These are phyloP conservation scores for Phataginus tetradactyla DNA, from an alignment of 2,797 vertebrate species.

Conservation along the genomic window DNA sequence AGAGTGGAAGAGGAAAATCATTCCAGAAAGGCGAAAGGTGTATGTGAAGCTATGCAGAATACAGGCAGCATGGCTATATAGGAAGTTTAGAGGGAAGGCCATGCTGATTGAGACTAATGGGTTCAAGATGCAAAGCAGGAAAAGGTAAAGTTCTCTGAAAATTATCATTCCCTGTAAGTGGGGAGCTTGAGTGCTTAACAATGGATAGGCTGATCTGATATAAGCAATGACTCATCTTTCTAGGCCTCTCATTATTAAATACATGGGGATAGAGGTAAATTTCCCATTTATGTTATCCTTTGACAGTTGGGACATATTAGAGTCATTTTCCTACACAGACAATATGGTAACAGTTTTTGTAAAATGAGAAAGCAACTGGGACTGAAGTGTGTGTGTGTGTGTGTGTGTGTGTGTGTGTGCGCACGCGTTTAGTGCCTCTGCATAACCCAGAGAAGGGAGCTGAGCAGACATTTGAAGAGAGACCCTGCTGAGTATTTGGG, in stretches of 20 bases:
- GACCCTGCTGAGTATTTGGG: not conserved
- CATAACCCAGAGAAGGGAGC: not conserved
- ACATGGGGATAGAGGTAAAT: not conserved
- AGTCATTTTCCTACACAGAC: not conserved
- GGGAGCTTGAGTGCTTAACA: not conserved
- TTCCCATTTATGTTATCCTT: not conserved
- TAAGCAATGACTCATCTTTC: not conserved
- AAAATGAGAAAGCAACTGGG: not conserved
- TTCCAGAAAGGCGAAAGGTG: not conserved
- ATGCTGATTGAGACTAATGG: not conserved
- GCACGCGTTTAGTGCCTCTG: not conserved
- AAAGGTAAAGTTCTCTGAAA: not conserved
- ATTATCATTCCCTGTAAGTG: not conserved
- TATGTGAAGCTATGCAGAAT: not conserved
- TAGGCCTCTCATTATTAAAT: not conserved
- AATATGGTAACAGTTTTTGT: not conserved
- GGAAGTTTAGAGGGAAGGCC: not conserved
- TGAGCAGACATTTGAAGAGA: not conserved
- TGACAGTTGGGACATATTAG: not conserved
- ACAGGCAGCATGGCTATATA: not conserved
- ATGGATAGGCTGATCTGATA: not conserved
- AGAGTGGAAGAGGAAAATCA: not conserved
- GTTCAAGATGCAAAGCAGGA: not conserved
- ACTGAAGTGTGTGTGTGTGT: not conserved
- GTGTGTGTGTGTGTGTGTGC: not conserved